A percentile compares a stretch with the other conserved stretches of the same genome.
phyloP scores from a whole-genome alignment of 2,888 invertebrate genomes.

The Pherbina coryleti region DNA sequence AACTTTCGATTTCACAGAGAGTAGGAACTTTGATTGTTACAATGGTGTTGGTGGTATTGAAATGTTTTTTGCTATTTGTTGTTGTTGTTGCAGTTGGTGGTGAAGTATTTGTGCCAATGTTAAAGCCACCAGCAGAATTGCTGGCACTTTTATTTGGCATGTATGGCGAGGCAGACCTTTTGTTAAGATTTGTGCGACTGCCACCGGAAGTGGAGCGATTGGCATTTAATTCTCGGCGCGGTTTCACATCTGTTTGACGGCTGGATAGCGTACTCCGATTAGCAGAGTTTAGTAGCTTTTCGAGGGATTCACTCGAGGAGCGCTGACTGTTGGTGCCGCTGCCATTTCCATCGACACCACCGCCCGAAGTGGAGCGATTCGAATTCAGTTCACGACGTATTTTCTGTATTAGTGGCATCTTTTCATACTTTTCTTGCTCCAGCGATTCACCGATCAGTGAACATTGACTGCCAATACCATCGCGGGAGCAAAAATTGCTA shows the following conservation, averaged over 20 bases:
- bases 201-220: constrained; percentile 59
- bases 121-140: constrained; percentile 32
- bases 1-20: constrained; percentile 59
- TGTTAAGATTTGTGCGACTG: constrained; percentile 37
- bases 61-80: constrained; percentile 44
- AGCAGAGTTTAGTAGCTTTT: constrained; percentile 50
- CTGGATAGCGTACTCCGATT: constrained; percentile 42
- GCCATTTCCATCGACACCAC: constrained; percentile 54
- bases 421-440: constrained; percentile 51
- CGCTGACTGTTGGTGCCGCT: constrained; percentile 61
- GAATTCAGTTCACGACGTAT: constrained; percentile 62
- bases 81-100: constrained; percentile 8
- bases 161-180: constrained; percentile 54
- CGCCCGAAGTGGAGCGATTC: constrained; percentile 58
- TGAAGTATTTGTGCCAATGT: constrained; percentile 39
- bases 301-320: constrained; percentile 63
- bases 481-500: constrained; percentile 54
- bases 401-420: constrained; percentile 61
- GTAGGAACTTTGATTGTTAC: constrained; percentile 62
- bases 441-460: constrained; percentile 59
- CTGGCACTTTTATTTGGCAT: constrained; percentile 8
- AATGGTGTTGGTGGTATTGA: constrained; percentile 45
- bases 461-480: constrained; percentile 42
- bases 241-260: constrained; percentile 37
- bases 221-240: constrained; percentile 60